A percentile compares a stretch with the other conserved stretches of the same genome.
These are phyloP conservation scores for Cephalopachus bancanus DNA, from an alignment of 2,797 vertebrate genomes.

Conservation along the genomic window DNA sequence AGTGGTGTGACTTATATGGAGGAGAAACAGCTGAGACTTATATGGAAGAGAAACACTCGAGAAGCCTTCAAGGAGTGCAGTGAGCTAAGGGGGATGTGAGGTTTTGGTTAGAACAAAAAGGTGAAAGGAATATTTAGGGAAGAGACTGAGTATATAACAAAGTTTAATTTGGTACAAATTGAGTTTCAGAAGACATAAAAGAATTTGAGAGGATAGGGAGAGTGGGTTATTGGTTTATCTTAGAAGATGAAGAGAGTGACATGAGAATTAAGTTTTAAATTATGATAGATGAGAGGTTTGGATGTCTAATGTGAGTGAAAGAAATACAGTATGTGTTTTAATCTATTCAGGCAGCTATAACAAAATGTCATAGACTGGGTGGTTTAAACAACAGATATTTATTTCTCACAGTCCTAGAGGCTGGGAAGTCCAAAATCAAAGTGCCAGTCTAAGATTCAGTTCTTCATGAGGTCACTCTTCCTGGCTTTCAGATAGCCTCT, in stretches of 20 bases:
- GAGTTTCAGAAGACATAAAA: conserved; percentile 32
- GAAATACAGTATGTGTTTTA: background rate
- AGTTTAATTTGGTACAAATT: background rate
- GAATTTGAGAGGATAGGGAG: background rate
- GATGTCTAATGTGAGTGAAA: background rate
- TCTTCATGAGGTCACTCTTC: background rate
- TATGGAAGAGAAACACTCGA: background rate
- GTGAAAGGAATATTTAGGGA: conserved; percentile 16
- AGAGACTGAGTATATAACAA: background rate
- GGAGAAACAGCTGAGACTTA: background rate
- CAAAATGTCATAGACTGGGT: background rate
- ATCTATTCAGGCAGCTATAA: background rate
- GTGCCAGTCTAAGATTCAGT: background rate
- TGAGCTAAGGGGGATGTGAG: background rate
- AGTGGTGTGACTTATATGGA: background rate
- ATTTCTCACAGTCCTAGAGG: background rate
- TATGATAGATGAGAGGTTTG: background rate
- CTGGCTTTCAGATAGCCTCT: background rate
- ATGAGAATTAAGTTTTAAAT: conserved; percentile 4
- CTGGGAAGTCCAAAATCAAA: background rate
- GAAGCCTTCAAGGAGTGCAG: background rate
- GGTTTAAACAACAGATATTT: background rate
- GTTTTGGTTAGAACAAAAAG: conserved; percentile 16
- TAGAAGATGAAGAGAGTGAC: conserved; percentile 28
- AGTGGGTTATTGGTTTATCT: conserved; percentile 32